Evolutionary conservation across 2,113 vertebrate genomes (phyloP).

Genomic region (Morone saxatilis): DNA sequence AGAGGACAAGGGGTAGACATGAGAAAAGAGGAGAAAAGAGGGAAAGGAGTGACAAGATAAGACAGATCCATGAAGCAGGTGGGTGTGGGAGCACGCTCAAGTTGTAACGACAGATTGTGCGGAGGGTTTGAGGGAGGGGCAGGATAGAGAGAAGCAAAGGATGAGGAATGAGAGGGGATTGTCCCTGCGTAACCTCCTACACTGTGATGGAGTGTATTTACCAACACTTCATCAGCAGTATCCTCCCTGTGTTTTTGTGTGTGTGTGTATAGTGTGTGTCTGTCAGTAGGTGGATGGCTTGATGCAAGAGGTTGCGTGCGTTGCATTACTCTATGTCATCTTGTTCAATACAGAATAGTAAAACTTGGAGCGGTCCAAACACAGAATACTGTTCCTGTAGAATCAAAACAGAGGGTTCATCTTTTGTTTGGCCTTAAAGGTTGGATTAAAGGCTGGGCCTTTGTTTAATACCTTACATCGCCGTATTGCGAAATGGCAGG

Average conservation of each 20-base stretch:
- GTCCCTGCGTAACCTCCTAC: conserved; percentile 56
- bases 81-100: conserved; percentile 27
- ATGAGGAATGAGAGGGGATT: conserved; percentile 60
- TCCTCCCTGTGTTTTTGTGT: conserved; percentile 37
- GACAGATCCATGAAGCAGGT: conserved; percentile 32
- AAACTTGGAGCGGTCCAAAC: neutral
- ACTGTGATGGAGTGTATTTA: conserved; percentile 64
- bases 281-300: conserved; percentile 16
- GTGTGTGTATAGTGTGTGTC: conserved; percentile 1
- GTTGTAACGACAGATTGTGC: conserved; percentile 55
- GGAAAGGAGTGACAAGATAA: neutral
- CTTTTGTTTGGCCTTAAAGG: conserved; percentile 1
- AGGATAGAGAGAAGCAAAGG: conserved; percentile 31
- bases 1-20: neutral
- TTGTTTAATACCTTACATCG: too few species aligned
- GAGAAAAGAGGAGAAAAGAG: neutral
- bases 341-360: neutral
- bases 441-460: neutral
- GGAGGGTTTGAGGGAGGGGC: conserved; percentile 50
- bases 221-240: conserved; percentile 56
- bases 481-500: conserved; percentile 19
- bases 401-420: neutral
- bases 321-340: conserved; percentile 6
- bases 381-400: neutral
- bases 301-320: neutral